phyloP scores from a whole-genome alignment of 2,113 vertebrate species.

The Cichladusa arquata region DNA sequence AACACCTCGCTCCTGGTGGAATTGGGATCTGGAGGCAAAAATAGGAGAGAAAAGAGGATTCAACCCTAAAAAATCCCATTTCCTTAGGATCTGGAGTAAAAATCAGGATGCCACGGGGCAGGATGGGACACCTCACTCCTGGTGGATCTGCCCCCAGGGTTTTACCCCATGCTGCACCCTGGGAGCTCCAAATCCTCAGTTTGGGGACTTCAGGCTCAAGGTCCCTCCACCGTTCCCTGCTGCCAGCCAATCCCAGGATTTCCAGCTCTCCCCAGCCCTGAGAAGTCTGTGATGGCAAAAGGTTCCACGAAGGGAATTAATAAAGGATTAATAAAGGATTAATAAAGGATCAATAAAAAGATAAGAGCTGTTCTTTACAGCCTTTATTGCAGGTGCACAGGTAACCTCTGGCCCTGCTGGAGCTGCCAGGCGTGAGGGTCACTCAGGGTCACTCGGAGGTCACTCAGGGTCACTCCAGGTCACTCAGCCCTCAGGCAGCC shows the following conservation, averaged over 20 bases:
- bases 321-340: not conserved
- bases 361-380: not conserved
- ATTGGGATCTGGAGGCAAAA: not conserved
- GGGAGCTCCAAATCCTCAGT: not conserved
- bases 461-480: not conserved
- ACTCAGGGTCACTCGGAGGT: no score
- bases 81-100: not conserved
- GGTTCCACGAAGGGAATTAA: no score
- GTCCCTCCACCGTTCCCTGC: not conserved
- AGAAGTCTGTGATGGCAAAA: not conserved
- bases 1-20: no score
- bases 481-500: not conserved
- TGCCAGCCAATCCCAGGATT: not conserved
- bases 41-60: not conserved
- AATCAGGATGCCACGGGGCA: no score
- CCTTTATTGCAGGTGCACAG: not conserved
- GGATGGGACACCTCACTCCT: rapidly evolving
- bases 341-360: no score
- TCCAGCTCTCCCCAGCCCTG: not conserved
- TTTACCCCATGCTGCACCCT: not conserved
- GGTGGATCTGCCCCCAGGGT: not conserved
- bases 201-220: no score
- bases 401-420: not conserved
- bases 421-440: not conserved
- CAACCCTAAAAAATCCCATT: not conserved